Conservation (phyloP, 2,888 invertebrate species). For the Nymphalis urticae region DNA sequence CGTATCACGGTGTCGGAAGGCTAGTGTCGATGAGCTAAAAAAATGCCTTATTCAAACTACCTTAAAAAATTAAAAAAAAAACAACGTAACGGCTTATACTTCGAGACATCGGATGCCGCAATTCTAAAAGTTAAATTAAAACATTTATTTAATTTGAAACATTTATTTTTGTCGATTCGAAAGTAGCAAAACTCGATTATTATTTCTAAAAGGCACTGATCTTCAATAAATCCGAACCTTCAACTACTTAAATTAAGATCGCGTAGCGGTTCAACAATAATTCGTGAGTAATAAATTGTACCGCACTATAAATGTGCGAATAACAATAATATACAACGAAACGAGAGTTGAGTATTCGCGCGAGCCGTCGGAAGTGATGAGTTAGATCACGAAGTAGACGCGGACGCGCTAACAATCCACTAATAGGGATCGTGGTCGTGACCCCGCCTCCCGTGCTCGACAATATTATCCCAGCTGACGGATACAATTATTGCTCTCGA, state of each 20-base stretch:
- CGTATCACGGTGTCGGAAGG: no score
- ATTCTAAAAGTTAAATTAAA: no score
- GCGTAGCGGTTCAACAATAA: constrained; percentile 35
- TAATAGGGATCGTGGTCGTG: constrained; percentile 75
- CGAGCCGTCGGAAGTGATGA: constrained; percentile 70
- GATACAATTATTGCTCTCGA: constrained; percentile 40
- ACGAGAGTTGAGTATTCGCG: constrained; percentile 38
- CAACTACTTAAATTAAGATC: constrained; percentile 36
- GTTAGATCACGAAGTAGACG: constrained; percentile 68
- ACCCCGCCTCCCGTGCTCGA: constrained; percentile 62
- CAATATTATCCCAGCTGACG: constrained; percentile 57
- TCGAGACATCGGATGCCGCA: no score
- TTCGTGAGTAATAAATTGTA: constrained; percentile 41
- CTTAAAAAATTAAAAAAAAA: no score
- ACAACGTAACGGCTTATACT: no score
- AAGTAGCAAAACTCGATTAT: background rate
- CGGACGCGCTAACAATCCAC: constrained; percentile 67
- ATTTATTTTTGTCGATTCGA: background rate
- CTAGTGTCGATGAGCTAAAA: no score
- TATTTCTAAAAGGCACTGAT: background rate
- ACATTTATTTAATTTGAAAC: no score
- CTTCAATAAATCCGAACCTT: constrained; percentile 18
- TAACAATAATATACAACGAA: constrained; percentile 40
- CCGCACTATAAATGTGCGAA: constrained; percentile 39
- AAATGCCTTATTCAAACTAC: no score